A percentile compares a stretch with the other conserved stretches of the same genome.
Evolutionary conservation across 2,113 vertebrate species (phyloP).

Genomic region (Candoia aspera): DNA sequence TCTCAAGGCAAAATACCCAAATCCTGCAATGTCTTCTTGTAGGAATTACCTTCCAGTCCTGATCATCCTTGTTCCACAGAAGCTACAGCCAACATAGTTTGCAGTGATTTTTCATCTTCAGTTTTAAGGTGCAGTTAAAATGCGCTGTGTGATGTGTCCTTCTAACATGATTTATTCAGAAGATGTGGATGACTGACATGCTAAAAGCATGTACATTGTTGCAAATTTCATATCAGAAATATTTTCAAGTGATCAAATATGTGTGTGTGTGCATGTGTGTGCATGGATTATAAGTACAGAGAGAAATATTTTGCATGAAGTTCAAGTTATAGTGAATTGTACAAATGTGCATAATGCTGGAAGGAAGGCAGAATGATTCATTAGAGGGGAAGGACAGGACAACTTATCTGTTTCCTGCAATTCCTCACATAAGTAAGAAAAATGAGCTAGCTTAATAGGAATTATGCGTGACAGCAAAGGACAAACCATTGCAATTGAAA

Average conservation of each 20-base stretch:
- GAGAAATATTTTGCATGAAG: constrained; percentile 33
- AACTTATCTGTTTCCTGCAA: constrained; percentile 59
- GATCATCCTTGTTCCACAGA: not conserved
- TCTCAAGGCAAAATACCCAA: not conserved
- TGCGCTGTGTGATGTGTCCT: not conserved
- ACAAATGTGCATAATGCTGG: fast-evolving
- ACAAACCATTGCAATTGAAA: constrained; percentile 63
- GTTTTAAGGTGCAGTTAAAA: not conserved
- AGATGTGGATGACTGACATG: not conserved
- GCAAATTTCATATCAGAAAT: not conserved
- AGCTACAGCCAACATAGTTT: not conserved
- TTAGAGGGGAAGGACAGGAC: constrained; percentile 43
- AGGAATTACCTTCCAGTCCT: not conserved
- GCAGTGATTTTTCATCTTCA: not conserved
- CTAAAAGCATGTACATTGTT: not conserved
- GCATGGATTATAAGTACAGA: not conserved
- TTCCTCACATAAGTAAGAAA: constrained; percentile 64
- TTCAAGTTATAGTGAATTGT: not conserved
- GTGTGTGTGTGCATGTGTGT: constrained; percentile 3
- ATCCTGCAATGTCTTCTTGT: not conserved
- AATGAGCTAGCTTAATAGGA: constrained; percentile 64
- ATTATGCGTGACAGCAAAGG: constrained; percentile 71
- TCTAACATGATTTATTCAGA: not conserved
- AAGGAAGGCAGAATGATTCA: constrained; percentile 51
- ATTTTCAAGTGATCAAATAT: not conserved